Conservation (phyloP, 2,113 vertebrate species). For the Drymodes brunneopygia region DNA sequence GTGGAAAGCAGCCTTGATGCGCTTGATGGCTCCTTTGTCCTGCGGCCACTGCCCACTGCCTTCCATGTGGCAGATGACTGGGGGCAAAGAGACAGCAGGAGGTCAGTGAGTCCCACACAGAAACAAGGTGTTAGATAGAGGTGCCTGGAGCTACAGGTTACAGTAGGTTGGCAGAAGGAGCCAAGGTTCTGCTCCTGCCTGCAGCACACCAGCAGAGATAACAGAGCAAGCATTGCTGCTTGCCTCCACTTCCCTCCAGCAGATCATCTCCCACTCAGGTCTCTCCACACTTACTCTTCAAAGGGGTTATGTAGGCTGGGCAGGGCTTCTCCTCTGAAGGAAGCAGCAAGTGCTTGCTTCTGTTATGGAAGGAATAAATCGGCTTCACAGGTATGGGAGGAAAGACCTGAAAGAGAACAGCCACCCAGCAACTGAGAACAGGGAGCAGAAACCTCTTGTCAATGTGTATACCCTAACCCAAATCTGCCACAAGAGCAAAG, state of each 20-base stretch:
- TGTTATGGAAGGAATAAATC: slow-evolving; percentile 76
- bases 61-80: slow-evolving; percentile 96
- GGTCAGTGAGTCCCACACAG: not conserved
- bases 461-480: accelerated
- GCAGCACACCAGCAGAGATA: not conserved
- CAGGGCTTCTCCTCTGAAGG: slow-evolving; percentile 82
- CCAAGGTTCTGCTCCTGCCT: not conserved
- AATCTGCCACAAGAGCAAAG: not conserved
- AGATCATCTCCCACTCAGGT: not conserved
- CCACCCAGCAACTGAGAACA: not conserved
- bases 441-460: not conserved
- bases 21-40: slow-evolving; percentile 82
- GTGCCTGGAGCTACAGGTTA: not conserved
- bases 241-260: not conserved
- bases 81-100: not conserved
- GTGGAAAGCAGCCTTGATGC: slow-evolving; percentile 91
- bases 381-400: slow-evolving; percentile 81
- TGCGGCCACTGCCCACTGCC: slow-evolving; percentile 96
- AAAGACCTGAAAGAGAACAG: slow-evolving; percentile 79
- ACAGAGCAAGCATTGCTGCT: accelerated
- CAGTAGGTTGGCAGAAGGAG: not conserved
- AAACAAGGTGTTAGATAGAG: not conserved
- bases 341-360: slow-evolving; percentile 66
- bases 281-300: slow-evolving; percentile 76
- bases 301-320: slow-evolving; percentile 83